Base-by-base conservation (phyloP, 2,888 invertebrate genomes). In the Muschampia plurimacula region DNA sequence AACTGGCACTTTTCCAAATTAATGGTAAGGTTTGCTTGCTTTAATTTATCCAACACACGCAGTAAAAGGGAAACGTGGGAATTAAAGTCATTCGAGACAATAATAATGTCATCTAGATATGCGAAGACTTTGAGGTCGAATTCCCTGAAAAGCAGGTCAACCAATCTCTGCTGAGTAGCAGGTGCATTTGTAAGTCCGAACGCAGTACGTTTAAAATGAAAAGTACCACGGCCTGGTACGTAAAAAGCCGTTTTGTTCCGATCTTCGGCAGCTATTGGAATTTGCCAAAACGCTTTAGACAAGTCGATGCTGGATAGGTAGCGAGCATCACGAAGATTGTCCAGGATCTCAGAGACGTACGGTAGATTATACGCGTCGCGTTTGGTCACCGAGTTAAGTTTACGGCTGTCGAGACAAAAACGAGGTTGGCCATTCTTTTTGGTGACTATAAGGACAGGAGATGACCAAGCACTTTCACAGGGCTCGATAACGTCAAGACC, bases 121-220 rank as follows among this genome's bases (percentile, higher is more conserved):
- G 49, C 49, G 49, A 49, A 49, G 49, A 49, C 49, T 49, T 49
- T n/a, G 13, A 49, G 49, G 49, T 49, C 49, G 9, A 52, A 52
- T 15, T 52, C 52, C 15, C 52, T 15, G 15, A 52, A 52, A 8
- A 52, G 15, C 2, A 52, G 9, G 15, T 52, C 52, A 15, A 52
- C 52, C 8, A 82, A 59, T 2, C 81, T 32, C 59, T 81, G 81
- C 52, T 80, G 82, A 0, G 81, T 79, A 1, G 81, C 80, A 0
- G 80, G 80, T 0, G 81, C 80, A 28, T 81, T 81, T 7, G 79
- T 74, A 2, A 79, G 49, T 2, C 79, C 79, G 63, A 79, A 80
- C 0, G 78, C 49, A 8, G 63, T 79, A 12, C 49, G 32, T 15
- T 74, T 77, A 70, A 78, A 80, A 0, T 52, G 36, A 6, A 75